Conservation (phyloP, 2,113 vertebrate genomes). For the Thunnus thynnus region DNA sequence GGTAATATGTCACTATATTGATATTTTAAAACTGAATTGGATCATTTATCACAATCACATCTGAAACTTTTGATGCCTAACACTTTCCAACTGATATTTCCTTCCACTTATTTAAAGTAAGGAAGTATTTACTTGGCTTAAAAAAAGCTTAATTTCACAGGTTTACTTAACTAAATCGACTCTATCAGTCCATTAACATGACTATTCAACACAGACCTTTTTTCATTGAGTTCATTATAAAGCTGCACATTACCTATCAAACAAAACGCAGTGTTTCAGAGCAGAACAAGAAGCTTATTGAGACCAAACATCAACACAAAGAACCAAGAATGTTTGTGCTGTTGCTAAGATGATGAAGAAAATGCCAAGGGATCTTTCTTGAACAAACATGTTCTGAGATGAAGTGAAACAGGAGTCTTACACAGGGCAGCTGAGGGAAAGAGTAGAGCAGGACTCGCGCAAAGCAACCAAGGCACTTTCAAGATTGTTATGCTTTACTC, state of each 20-base stretch:
- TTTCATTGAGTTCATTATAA: background rate
- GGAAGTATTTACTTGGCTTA: no score
- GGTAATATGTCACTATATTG: no score
- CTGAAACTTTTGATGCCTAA: no score
- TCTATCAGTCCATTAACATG: no score
- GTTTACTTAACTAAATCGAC: no score
- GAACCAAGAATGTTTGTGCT: background rate
- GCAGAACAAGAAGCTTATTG: background rate
- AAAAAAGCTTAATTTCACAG: no score
- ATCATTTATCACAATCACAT: no score
- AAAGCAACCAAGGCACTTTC: background rate
- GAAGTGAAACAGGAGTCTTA: background rate
- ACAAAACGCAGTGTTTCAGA: no score
- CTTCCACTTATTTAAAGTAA: no score
- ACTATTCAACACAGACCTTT: background rate
- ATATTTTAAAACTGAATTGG: no score
- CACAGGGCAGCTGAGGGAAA: conserved; percentile 3
- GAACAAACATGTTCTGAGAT: background rate
- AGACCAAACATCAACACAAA: background rate
- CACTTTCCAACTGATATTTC: no score
- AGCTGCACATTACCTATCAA: no score
- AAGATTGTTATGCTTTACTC: background rate
- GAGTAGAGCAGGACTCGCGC: background rate
- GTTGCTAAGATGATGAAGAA: background rate
- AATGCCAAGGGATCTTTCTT: background rate